phyloP scores from a whole-genome alignment of 2,888 invertebrate species.

The Fissipunctia ypsillon region DNA sequence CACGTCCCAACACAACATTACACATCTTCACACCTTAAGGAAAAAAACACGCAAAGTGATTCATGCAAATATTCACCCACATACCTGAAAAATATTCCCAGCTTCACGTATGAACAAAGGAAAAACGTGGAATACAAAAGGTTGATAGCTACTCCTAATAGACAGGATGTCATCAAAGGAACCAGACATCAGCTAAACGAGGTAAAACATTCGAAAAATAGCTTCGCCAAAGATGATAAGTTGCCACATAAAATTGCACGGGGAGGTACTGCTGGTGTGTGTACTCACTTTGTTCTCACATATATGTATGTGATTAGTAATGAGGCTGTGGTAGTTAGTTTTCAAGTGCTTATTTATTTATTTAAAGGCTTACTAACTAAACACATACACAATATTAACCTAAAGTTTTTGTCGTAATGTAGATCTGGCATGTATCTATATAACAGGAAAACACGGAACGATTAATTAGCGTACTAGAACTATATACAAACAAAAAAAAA shows the following conservation, averaged over 20 bases:
- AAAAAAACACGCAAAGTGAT: constrained; percentile 43
- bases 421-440: too few species aligned
- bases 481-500: too few species aligned
- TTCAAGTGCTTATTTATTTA: too few species aligned
- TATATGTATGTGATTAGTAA: neutral
- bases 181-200: constrained; percentile 81
- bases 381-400: too few species aligned
- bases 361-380: too few species aligned
- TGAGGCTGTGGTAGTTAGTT: neutral
- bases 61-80: constrained; percentile 58
- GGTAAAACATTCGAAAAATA: constrained; percentile 81
- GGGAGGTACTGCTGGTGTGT: constrained; percentile 39
- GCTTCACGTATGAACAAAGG: constrained; percentile 61
- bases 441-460: too few species aligned
- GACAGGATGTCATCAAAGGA: constrained; percentile 78
- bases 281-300: constrained; percentile 49
- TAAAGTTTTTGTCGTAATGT: too few species aligned
- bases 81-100: constrained; percentile 55
- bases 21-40: constrained; percentile 25
- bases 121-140: constrained; percentile 62
- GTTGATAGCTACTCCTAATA: constrained; percentile 66
- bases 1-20: constrained; percentile 20
- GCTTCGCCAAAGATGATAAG: constrained; percentile 80
- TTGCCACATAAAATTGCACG: constrained; percentile 75
- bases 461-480: too few species aligned